Percentiles rank a stretch among this genome's conserved stretches.
Conservation (phyloP, 2,797 vertebrate species). For the Philypnodon macrostomus region DNA sequence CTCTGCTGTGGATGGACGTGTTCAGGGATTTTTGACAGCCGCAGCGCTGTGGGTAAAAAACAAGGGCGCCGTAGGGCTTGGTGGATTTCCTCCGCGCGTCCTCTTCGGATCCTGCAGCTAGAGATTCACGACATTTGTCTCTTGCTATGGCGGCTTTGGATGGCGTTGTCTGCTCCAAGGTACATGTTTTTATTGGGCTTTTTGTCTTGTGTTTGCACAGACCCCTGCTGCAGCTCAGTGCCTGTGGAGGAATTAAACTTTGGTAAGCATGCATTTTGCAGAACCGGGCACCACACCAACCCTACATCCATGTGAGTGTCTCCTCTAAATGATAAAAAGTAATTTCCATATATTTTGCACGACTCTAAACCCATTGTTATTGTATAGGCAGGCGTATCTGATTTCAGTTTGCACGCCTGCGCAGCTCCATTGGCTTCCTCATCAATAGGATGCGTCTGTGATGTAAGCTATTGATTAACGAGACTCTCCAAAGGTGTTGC, state of each 20-base stretch:
- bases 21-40: conserved; percentile 77
- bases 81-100: conserved; percentile 13
- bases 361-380: conserved; percentile 24
- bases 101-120: conserved; percentile 17
- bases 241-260: conserved; percentile 31
- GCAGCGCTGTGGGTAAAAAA: conserved; percentile 45
- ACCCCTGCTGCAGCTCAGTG: conserved; percentile 20
- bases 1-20: conserved; percentile 59
- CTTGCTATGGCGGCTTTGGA: conserved; percentile 60
- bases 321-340: neutral
- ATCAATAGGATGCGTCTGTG: conserved; percentile 26
- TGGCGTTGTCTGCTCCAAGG: conserved; percentile 53
- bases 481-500: conserved; percentile 4
- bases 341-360: neutral
- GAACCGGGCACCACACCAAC: neutral
- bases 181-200: conserved; percentile 36
- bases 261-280: neutral
- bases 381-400: conserved; percentile 19
- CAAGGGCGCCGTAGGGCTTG: conserved; percentile 55
- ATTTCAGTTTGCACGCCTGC: conserved; percentile 48
- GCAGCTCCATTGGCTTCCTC: conserved; percentile 26
- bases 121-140: conserved; percentile 17
- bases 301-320: neutral
- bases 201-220: conserved; percentile 14
- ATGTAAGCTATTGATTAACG: conserved; percentile 29